These are phyloP conservation scores for Chionoecetes opilio DNA, from an alignment of 1,140 invertebrate genomes.

Conservation along the genomic window DNA sequence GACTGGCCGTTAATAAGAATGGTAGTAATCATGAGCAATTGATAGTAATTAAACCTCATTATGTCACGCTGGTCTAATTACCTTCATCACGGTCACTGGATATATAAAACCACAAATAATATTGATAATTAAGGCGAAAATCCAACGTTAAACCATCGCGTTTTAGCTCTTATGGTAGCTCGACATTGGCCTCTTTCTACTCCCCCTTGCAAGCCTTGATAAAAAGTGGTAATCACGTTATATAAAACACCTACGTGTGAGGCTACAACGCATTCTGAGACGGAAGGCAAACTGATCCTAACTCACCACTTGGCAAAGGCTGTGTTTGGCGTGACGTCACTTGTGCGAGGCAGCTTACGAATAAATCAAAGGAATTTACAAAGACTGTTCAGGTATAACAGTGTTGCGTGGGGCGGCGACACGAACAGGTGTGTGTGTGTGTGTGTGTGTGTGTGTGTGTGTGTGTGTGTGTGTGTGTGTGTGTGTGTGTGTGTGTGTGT, in stretches of 20 bases:
- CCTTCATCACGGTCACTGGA: conserved; percentile 47
- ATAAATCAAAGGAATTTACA: conserved; percentile 13
- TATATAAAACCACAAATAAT: background rate
- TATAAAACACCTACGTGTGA: conserved; percentile 31
- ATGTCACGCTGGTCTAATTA: conserved; percentile 75
- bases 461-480: conserved; percentile 52
- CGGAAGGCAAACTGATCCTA: background rate
- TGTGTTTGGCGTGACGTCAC: background rate
- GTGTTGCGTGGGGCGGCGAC: background rate
- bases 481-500: conserved; percentile 66
- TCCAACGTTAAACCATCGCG: background rate
- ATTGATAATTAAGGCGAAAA: background rate
- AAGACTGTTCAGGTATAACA: background rate
- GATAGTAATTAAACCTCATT: conserved; percentile 78
- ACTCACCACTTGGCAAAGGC: background rate
- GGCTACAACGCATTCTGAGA: background rate
- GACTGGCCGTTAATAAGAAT: conserved; percentile 70
- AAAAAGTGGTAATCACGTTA: conserved; percentile 4
- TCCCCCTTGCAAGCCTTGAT: background rate
- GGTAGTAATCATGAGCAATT: conserved; percentile 76
- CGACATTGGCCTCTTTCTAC: background rate
- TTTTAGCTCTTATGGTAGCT: background rate
- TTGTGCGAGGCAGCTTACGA: background rate
- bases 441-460: conserved; percentile 34
- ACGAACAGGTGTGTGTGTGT: conserved; percentile 10